These are phyloP conservation scores for Drosophila atripex DNA, from an alignment of 2,888 invertebrate species.

Conservation along the genomic window DNA sequence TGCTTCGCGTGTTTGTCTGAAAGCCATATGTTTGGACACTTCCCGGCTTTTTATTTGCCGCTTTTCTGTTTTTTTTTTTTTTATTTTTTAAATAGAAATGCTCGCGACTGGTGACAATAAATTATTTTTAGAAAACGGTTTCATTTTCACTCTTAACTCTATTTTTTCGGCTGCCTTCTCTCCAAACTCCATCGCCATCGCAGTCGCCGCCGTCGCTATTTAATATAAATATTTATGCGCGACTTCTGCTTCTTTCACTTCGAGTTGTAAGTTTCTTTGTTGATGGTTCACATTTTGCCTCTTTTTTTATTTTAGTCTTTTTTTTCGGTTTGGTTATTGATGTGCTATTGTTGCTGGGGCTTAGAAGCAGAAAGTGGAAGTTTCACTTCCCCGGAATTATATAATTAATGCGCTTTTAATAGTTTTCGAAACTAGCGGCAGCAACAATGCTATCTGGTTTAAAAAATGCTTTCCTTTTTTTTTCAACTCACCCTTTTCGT, in stretches of 20 bases:
- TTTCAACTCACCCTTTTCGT: slow-evolving; percentile 34
- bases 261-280: slow-evolving; percentile 34
- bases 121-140: slow-evolving; percentile 75
- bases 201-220: not conserved
- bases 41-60: too few species aligned
- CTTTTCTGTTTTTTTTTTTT: not conserved
- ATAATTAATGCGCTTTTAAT: slow-evolving; percentile 76
- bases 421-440: slow-evolving; percentile 30
- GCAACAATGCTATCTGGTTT: slow-evolving; percentile 43
- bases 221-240: slow-evolving; percentile 62
- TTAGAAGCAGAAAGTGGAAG: slow-evolving; percentile 70
- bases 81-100: slow-evolving; percentile 40
- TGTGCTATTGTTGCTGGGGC: slow-evolving; percentile 34
- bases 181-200: not conserved
- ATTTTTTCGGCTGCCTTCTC: not conserved
- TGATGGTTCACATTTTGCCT: slow-evolving; percentile 72
- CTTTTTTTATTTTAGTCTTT: not conserved
- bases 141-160: slow-evolving; percentile 54
- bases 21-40: not conserved
- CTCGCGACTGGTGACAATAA: slow-evolving; percentile 49
- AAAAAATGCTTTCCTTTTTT: slow-evolving; percentile 1
- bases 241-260: slow-evolving; percentile 14
- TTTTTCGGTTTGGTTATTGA: slow-evolving; percentile 22
- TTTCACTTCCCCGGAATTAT: slow-evolving; percentile 58
- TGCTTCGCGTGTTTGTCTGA: not conserved